Evolutionary conservation across 2,797 vertebrate genomes (phyloP), one percentile per base, ranked within the genome.

Genomic region (Gambelia wislizenii): DNA sequence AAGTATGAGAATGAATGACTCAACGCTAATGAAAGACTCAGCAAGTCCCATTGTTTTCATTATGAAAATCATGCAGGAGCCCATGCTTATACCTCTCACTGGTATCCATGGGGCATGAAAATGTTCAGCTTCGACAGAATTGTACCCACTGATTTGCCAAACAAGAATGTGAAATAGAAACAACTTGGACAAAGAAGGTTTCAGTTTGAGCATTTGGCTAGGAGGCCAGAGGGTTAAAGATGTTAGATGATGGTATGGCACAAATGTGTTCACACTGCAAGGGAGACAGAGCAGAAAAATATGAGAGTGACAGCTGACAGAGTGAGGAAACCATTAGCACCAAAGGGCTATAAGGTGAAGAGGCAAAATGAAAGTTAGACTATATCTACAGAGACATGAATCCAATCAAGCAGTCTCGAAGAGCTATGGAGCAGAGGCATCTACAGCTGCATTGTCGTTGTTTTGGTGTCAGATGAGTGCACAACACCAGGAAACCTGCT

Each of bases 291-390:
- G 79, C 84, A 83, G 84, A 78, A 83, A 69, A 83, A 67, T 16
- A 44, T 61, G 70, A 74, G 83, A 56, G 10, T 44, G 72, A 77
- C 86, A 85, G 69, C 47, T 67, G 77, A 88, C 44, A 84, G 67
- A 76, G 59, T 36, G 59, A 59, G 78, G 59, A 49, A 82, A 14
- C 70, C 78, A 77, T 86, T 88, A 70, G 49, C 83, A 85, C 83
- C 83, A 88, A 77, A 56, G 49, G 39, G 49, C 59, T 82, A 54
- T 56, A 81, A 77, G 90, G 61, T 77, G 87, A 88, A 85, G 76
- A 76, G 20, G 83, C 83, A 85, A 47, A 76, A 79, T 80, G 82
- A 83, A 90, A 84, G 76, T 79, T 39, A 79, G 18, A 69, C 49
- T n/a, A 18, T 69, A 33, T 88, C 86, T 75, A 36, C 6, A 47